phyloP scores from a whole-genome alignment of 2,797 vertebrate species.

The Amniataba percoides region DNA sequence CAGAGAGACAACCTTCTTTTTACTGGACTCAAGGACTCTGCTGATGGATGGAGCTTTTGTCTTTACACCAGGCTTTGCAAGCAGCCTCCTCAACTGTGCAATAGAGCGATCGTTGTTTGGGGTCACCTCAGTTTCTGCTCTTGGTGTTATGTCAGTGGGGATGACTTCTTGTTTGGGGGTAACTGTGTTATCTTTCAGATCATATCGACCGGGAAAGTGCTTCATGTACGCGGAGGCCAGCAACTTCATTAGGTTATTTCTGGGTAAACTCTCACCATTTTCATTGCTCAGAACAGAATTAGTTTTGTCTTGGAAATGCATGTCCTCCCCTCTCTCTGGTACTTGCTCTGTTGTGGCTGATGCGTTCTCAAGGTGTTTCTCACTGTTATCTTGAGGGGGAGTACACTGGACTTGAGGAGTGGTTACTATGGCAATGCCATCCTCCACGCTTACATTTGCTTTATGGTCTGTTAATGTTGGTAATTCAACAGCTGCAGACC shows the following conservation, averaged over 20 bases:
- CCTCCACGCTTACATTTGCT: constrained; percentile 46
- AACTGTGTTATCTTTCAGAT: constrained; percentile 39
- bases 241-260: constrained; percentile 82
- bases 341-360: constrained; percentile 39
- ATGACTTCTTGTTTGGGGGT: constrained; percentile 75
- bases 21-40: constrained; percentile 75
- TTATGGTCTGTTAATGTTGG: constrained; percentile 41
- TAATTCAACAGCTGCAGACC: constrained; percentile 49
- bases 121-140: constrained; percentile 29
- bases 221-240: constrained; percentile 84
- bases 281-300: constrained; percentile 39
- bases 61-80: constrained; percentile 69
- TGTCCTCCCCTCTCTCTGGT: constrained; percentile 40
- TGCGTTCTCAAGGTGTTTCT: constrained; percentile 48
- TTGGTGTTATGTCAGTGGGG: constrained; percentile 70
- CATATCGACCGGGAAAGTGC: constrained; percentile 42
- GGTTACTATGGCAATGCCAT: constrained; percentile 46
- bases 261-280: constrained; percentile 39
- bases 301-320: constrained; percentile 32
- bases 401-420: constrained; percentile 46
- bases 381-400: constrained; percentile 36
- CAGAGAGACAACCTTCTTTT: constrained; percentile 79
- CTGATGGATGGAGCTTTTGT: constrained; percentile 76
- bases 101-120: constrained; percentile 61
- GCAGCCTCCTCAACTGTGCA: constrained; percentile 73